Base-by-base conservation (phyloP, 2,888 invertebrate genomes). In the Napeogenes inachia region DNA sequence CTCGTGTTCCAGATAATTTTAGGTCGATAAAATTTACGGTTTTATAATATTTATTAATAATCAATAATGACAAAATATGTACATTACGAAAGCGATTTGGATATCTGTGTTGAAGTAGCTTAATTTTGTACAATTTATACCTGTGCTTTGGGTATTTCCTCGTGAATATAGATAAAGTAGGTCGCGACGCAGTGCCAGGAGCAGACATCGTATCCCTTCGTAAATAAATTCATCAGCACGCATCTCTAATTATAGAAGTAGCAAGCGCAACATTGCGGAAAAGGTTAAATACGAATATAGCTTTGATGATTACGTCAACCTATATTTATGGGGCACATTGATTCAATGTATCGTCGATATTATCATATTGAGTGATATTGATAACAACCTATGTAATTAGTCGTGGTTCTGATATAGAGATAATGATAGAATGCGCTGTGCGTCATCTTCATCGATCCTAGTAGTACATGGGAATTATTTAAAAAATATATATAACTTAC, bases 181-280 rank as follows among this genome's bases (percentile, higher is more conserved):
- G 84, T 84, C 83, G 80, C 77, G 78, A 73, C 76, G 79, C 72
- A 75, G 78, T 77, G 75, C 77, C 76, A 78, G 79, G 76, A 79
- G 74, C 75, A 73, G 71, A 71, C 73, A 69, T 72, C 75, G 74
- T 77, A 74, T 79, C 79, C 79, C 79, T 75, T 74, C 76, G 74
- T 80, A 78, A 81, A 84, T 80, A 79, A 79, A 82, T 81, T 76
- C 77, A 77, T 75, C 74, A 68, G 72, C 76, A 80, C 78, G 79
- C 75, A 69, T 69, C 70, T 69, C 79, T 80, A 81, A 82, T 84
- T 81, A 81, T 81, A 81, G 76, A 62, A 59, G 46, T 59, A 68
- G 72, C 68, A 66, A 66, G 67, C 68, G 60, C 61, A 65, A 71
- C 54, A 65, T 75, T 57, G 57, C 35, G 35, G 35, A 35, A 35